Evolutionary conservation across 2,113 vertebrate species (phyloP), one percentile per base, ranked within the genome.

Genomic region (Miniopterus natalensis): DNA sequence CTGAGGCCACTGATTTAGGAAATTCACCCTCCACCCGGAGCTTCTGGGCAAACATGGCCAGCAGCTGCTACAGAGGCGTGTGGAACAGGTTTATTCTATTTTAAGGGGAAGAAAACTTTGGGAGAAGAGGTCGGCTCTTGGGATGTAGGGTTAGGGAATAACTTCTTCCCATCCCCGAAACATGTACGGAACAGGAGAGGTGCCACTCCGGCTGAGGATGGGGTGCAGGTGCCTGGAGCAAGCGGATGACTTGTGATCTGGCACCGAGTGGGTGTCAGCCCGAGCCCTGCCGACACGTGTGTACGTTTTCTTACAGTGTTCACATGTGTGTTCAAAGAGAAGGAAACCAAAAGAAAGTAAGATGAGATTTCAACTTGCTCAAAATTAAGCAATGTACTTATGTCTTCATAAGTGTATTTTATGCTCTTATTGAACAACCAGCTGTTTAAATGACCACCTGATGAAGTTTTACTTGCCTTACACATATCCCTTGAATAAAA

Each of bases 361-460:
- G n/a, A 81, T 77, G 17, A 66, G n/a, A 81, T 77, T 57, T 81
- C 73, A 88, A 93, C 11, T 25, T 87, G 18, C 25, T 94, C 13
- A 47, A 23, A 81, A 66, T 47, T 84, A 25, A 94, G 8, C 17
- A 7, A 18, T 40, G 8, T 9, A 55, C 3, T 47, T 75, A 1
- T 29, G 17, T 23, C 42, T 87, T 59, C 36, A 4, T 25, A 68
- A 23, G 1, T 31, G 3, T 42, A 47, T 80, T 81, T 51, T 40
- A 31, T 42, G 20, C 21, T 73, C 21, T 77, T 25, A 57, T 73
- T 49, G 12, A 92, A 21, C 55, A 66, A 25, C 31, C 2, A 71
- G 27, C 11, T 12, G 0, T 49, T 47, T 77, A 51, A 88, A 71
- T 65, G 47, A 51, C 5, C 53, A 49, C 12, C 6, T 31, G 40